These are phyloP conservation scores for Beris chalybata DNA, from an alignment of 2,888 invertebrate species.

Conservation along the genomic window DNA sequence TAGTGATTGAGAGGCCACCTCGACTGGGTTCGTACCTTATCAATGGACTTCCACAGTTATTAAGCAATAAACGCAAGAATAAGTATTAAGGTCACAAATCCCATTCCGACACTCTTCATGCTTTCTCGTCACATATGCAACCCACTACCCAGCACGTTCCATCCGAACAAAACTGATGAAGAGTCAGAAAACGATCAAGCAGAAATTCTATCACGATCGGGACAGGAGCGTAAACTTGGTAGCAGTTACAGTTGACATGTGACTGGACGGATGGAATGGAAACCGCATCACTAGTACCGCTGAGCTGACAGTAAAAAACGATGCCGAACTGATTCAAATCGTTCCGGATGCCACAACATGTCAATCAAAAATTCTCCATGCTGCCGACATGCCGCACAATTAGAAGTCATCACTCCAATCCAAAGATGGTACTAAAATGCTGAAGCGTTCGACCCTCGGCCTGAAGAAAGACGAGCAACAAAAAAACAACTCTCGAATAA, in stretches of 20 bases:
- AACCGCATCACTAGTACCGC: slow-evolving; percentile 4
- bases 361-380: slow-evolving; percentile 46
- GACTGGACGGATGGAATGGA: slow-evolving; percentile 17
- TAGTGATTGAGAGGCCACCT: no score
- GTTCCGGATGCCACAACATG: slow-evolving; percentile 53
- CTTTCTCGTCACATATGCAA: no score
- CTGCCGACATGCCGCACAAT: slow-evolving; percentile 16
- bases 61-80: no score
- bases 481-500: neutral
- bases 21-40: no score
- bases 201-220: slow-evolving; percentile 10
- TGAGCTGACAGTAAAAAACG: slow-evolving; percentile 11
- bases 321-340: slow-evolving; percentile 34
- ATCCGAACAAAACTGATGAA: no score
- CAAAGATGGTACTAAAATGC: slow-evolving; percentile 15
- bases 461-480: slow-evolving; percentile 6
- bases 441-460: neutral
- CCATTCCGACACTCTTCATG: no score
- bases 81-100: no score
- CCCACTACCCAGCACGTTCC: no score
- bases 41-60: no score
- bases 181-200: no score
- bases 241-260: slow-evolving; percentile 27
- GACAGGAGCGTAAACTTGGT: slow-evolving; percentile 31
- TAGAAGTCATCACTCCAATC: slow-evolving; percentile 19